These are phyloP conservation scores for Tenthredo livida DNA, from an alignment of 2,888 invertebrate genomes.

Conservation along the genomic window DNA sequence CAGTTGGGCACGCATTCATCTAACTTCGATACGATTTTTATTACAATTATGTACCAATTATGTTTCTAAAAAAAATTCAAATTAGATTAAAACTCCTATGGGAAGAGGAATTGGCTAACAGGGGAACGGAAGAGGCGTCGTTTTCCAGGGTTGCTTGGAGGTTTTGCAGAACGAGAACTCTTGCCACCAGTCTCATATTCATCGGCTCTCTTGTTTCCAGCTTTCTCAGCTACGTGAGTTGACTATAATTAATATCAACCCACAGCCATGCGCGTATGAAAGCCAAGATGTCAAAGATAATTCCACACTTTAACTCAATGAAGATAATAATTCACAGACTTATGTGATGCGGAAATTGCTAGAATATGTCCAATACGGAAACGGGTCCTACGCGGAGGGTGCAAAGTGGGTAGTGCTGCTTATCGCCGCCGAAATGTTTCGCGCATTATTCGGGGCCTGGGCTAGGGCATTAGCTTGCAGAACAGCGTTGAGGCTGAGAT, in stretches of 20 bases:
- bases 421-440: slow-evolving; percentile 77
- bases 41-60: no score
- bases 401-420: slow-evolving; percentile 78
- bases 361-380: slow-evolving; percentile 75
- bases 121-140: slow-evolving; percentile 78
- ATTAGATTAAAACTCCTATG: slow-evolving; percentile 79
- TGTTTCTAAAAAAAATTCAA: no score
- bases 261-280: not conserved
- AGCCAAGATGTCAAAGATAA: not conserved
- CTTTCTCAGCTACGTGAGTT: slow-evolving; percentile 80
- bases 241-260: not conserved
- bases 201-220: slow-evolving; percentile 76
- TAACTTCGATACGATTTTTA: not conserved
- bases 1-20: not conserved
- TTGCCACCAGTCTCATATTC: slow-evolving; percentile 77
- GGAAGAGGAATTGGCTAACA: slow-evolving; percentile 78
- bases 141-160: slow-evolving; percentile 78
- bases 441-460: slow-evolving; percentile 78
- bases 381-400: slow-evolving; percentile 76
- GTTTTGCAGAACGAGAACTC: slow-evolving; percentile 78
- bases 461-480: slow-evolving; percentile 80
- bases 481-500: slow-evolving; percentile 74
- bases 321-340: slow-evolving; percentile 70
- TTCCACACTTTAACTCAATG: not conserved
- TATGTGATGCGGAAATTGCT: slow-evolving; percentile 78